Conservation (phyloP, 2,888 invertebrate genomes). For the Coenonympha arcania region DNA sequence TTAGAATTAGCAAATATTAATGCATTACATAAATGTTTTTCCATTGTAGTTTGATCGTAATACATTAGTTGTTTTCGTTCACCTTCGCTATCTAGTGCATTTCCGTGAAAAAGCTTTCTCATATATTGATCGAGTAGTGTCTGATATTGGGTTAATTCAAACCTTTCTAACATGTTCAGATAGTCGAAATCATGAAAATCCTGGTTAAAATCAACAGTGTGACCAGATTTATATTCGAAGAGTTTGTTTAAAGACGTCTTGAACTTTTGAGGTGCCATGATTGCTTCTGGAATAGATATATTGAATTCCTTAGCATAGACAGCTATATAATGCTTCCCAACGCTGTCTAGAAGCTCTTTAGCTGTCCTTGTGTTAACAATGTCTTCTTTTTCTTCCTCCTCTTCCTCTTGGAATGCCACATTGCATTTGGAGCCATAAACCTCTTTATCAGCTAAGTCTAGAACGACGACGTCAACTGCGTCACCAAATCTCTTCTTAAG, state of each 20-base stretch:
- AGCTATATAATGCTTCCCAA: slow-evolving; percentile 44
- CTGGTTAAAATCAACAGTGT: slow-evolving; percentile 39
- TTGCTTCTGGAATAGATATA: slow-evolving; percentile 48
- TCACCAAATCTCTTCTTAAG: slow-evolving; percentile 58
- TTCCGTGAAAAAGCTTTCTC: slow-evolving; percentile 47
- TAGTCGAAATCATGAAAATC: slow-evolving; percentile 56
- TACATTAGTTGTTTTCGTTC: slow-evolving; percentile 42
- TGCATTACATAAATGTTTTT: slow-evolving; percentile 47
- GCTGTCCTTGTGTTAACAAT: slow-evolving; percentile 28
- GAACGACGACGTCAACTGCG: slow-evolving; percentile 57
- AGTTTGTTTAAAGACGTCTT: slow-evolving; percentile 44
- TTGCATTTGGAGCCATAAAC: slow-evolving; percentile 38
- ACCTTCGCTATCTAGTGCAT: slow-evolving; percentile 26
- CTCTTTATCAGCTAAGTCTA: slow-evolving; percentile 41
- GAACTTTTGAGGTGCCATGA: slow-evolving; percentile 39
- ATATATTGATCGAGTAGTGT: slow-evolving; percentile 47
- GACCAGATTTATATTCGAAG: slow-evolving; percentile 54
- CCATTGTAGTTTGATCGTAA: slow-evolving; percentile 62
- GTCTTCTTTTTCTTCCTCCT: slow-evolving; percentile 25
- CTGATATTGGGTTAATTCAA: slow-evolving; percentile 62
- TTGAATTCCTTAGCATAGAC: slow-evolving; percentile 50
- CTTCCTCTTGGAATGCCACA: slow-evolving; percentile 44
- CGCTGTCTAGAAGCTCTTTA: slow-evolving; percentile 36
- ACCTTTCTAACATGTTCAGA: slow-evolving; percentile 49
- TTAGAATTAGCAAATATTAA: slow-evolving; percentile 53